Evolutionary conservation across 1,140 invertebrate genomes (phyloP).

Genomic region (Cherax destructor): DNA sequence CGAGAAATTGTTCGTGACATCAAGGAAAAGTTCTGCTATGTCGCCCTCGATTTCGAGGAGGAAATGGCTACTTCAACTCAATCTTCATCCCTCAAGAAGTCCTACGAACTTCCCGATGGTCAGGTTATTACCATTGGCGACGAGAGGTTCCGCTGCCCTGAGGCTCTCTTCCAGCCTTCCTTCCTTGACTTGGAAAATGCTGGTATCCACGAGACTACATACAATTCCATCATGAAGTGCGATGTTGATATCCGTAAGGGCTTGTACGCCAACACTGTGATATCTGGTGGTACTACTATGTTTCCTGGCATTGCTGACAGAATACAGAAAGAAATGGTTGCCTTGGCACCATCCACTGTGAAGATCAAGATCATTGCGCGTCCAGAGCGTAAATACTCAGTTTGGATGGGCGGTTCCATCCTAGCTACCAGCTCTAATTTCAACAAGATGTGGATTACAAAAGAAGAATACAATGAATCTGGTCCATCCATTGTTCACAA

Average conservation of each 20-base stretch:
- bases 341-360: conserved; percentile 16
- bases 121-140: conserved; percentile 10
- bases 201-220: neutral
- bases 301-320: conserved; percentile 16
- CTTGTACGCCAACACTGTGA: neutral
- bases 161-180: conserved; percentile 27
- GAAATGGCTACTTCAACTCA: conserved; percentile 14
- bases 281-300: conserved; percentile 1
- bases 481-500: conserved; percentile 18
- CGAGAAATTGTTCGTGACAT: conserved; percentile 30
- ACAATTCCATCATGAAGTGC: conserved; percentile 17
- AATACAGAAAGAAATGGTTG: neutral
- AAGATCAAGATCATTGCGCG: conserved; percentile 9
- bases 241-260: conserved; percentile 22
- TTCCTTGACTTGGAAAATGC: neutral
- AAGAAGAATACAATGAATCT: neutral
- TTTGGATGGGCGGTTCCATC: conserved; percentile 17
- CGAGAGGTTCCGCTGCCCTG: conserved; percentile 29
- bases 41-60: conserved; percentile 13
- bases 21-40: conserved; percentile 24
- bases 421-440: neutral
- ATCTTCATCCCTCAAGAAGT: neutral
- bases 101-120: conserved; percentile 25
- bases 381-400: neutral
- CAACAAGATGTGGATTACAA: conserved; percentile 13